Evolutionary conservation across 1,140 invertebrate species (phyloP).

Genomic region (Pinna nobilis): DNA sequence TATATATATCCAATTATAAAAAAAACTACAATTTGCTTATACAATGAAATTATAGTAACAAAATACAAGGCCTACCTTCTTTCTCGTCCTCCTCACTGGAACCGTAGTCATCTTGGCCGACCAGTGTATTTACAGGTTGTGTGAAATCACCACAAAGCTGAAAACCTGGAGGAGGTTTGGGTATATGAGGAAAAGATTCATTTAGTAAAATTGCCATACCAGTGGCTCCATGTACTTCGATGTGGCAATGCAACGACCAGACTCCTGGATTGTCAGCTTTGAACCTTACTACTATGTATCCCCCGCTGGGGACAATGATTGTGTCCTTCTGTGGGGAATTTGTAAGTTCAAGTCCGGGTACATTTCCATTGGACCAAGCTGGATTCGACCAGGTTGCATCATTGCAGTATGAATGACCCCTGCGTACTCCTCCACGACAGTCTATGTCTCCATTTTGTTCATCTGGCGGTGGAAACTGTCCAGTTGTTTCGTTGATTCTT

Average conservation of each 20-base stretch:
- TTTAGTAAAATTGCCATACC: slow-evolving; percentile 45
- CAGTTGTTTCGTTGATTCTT: slow-evolving; percentile 47
- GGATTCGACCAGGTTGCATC: slow-evolving; percentile 51
- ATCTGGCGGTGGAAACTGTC: slow-evolving; percentile 38
- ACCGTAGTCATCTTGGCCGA: no score
- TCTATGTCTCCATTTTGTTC: slow-evolving; percentile 26
- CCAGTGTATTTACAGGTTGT: no score
- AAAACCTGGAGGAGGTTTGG: slow-evolving; percentile 17
- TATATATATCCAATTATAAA: no score
- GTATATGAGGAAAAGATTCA: slow-evolving; percentile 29
- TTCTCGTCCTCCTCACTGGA: no score
- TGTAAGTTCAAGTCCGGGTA: slow-evolving; percentile 67
- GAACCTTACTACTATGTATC: slow-evolving; percentile 82
- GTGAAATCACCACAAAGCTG: slow-evolving; percentile 41
- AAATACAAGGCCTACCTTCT: no score
- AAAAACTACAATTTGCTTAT: no score
- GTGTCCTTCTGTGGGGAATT: slow-evolving; percentile 83
- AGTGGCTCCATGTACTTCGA: slow-evolving; percentile 30
- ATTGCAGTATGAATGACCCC: slow-evolving; percentile 48
- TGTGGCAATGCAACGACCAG: slow-evolving; percentile 51
- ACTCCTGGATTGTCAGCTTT: slow-evolving; percentile 82
- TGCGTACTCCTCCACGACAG: slow-evolving; percentile 1
- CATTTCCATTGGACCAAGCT: slow-evolving; percentile 48
- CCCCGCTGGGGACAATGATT: slow-evolving; percentile 81
- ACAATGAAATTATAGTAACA: no score